A percentile compares a stretch with the other conserved stretches of the same genome.
Evolutionary conservation across 35 echinoderm and acorn worm genomes (phyloP).

Genomic region (Heliocidaris erythrogramma): DNA sequence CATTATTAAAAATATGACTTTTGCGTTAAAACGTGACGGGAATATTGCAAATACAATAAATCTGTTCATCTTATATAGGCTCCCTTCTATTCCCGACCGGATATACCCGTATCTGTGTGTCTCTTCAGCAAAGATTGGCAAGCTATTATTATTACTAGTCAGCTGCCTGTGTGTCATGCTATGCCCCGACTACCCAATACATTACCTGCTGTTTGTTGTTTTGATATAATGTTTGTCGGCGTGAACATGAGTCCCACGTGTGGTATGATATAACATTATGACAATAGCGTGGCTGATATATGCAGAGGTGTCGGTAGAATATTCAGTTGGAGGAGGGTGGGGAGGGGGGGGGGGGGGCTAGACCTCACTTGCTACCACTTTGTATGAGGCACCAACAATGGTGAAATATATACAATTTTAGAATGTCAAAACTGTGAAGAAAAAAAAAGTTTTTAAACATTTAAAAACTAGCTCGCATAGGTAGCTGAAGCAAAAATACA

Average conservation of each 20-base stretch:
- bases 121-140: background rate
- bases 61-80: background rate
- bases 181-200: background rate
- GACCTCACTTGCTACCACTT: background rate
- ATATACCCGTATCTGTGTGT: background rate
- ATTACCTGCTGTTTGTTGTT: background rate
- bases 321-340: background rate
- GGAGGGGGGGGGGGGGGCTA: background rate
- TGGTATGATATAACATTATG: background rate
- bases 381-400: too few relatives aligned
- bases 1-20: too few relatives aligned
- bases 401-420: too few relatives aligned
- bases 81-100: background rate
- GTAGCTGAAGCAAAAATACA: too few relatives aligned
- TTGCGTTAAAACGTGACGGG: too few relatives aligned
- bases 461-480: too few relatives aligned
- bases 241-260: background rate
- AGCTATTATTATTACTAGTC: background rate
- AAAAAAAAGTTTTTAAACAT: too few relatives aligned
- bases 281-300: background rate
- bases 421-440: too few relatives aligned
- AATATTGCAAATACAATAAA: background rate
- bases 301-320: background rate
- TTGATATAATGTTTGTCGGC: slow-evolving; percentile 11
- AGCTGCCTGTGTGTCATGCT: background rate